These are phyloP conservation scores for Phainopepla nitens DNA, from an alignment of 2,113 vertebrate species.

Conservation along the genomic window DNA sequence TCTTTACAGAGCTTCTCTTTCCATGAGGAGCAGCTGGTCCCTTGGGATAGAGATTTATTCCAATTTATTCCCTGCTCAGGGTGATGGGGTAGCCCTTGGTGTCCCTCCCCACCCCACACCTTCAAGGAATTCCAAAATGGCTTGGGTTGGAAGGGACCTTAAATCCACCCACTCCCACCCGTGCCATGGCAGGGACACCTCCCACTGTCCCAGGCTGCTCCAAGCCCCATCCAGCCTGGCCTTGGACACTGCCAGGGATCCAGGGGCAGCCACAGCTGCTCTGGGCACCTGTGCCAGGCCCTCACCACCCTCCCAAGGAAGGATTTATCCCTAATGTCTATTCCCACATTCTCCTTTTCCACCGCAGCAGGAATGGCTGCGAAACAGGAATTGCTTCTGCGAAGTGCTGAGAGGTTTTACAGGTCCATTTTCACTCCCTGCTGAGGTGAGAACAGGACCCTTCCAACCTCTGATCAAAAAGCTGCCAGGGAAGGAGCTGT, in stretches of 20 bases:
- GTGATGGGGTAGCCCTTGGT: background rate
- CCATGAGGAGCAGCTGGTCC: background rate
- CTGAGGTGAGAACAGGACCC: background rate
- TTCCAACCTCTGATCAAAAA: background rate
- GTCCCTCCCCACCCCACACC: too few species aligned
- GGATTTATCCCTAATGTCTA: fast-evolving
- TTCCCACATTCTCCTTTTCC: background rate
- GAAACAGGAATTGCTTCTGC: background rate
- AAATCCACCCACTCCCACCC: fast-evolving
- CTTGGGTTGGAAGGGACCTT: fast-evolving
- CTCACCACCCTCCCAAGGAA: background rate
- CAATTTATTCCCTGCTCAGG: fast-evolving
- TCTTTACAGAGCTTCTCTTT: background rate
- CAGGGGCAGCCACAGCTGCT: background rate
- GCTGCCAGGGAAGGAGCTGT: background rate
- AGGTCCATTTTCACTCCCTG: background rate
- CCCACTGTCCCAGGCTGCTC: background rate
- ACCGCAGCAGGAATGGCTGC: fast-evolving
- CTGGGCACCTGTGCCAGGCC: background rate
- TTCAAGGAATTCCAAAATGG: background rate
- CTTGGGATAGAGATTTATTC: background rate
- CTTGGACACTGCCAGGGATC: background rate
- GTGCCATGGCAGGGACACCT: background rate
- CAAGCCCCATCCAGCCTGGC: background rate
- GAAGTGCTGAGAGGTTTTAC: background rate